Conservation (phyloP, 2,888 invertebrate species). For the Monoplex corrugatus region DNA sequence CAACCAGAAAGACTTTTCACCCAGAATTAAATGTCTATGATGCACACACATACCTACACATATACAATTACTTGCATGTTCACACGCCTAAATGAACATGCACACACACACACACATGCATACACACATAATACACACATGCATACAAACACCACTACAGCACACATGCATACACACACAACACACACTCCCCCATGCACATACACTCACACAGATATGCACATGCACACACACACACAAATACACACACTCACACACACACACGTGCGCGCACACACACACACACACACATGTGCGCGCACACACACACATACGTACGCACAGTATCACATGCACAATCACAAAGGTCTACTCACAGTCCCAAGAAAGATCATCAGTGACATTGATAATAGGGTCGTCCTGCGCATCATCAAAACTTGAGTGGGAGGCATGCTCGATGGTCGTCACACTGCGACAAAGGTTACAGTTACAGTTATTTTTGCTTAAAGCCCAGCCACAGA, state of each 20-base stretch:
- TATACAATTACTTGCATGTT: too few species aligned
- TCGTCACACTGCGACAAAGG: constrained; percentile 52
- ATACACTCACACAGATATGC: not conserved
- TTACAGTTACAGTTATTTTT: too few species aligned
- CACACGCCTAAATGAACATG: not conserved
- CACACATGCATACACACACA: not conserved
- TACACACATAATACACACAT: not conserved
- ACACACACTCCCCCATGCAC: not conserved
- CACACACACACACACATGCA: not conserved
- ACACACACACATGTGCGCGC: not conserved
- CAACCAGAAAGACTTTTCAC: too few species aligned
- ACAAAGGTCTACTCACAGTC: constrained; percentile 50
- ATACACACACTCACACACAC: constrained; percentile 59
- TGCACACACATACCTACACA: too few species aligned
- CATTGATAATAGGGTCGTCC: constrained; percentile 65
- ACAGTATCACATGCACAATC: not conserved
- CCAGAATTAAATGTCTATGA: too few species aligned
- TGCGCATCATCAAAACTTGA: constrained; percentile 48
- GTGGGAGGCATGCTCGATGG: constrained; percentile 44
- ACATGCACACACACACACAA: not conserved
- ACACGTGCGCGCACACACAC: too few species aligned
- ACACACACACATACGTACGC: not conserved
- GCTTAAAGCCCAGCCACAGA: too few species aligned
- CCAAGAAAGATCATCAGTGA: constrained; percentile 66
- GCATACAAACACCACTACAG: not conserved